Evolutionary conservation across 30 jellyfish, hydroid and myxozoan species (phyloP).

Genomic region (Cassiopea andromeda): DNA sequence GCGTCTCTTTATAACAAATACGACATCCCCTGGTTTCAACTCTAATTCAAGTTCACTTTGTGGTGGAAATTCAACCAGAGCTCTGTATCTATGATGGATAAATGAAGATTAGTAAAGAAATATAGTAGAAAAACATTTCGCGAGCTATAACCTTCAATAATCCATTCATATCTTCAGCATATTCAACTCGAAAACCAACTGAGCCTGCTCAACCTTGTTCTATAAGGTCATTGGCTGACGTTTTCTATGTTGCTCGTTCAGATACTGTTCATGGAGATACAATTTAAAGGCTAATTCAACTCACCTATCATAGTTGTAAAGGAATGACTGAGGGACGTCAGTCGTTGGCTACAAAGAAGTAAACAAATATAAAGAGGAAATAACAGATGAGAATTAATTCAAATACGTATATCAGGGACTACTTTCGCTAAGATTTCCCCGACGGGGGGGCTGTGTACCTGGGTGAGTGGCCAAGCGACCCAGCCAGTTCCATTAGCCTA

Average conservation of each 20-base stretch:
- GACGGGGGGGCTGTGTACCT: too few relatives aligned
- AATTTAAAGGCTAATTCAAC: background rate
- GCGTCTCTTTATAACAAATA: slow-evolving; percentile 70
- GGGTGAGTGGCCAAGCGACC: too few relatives aligned
- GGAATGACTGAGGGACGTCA: slow-evolving; percentile 22
- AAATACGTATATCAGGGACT: too few relatives aligned
- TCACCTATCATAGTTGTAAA: slow-evolving; percentile 28
- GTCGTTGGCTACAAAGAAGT: slow-evolving; percentile 21
- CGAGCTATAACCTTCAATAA: too few relatives aligned
- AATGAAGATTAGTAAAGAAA: background rate
- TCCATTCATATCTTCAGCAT: too few relatives aligned
- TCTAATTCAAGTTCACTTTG: slow-evolving; percentile 72
- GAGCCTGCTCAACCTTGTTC: too few relatives aligned
- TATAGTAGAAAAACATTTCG: background rate
- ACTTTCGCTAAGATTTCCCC: too few relatives aligned
- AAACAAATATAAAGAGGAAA: background rate
- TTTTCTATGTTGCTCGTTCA: too few relatives aligned
- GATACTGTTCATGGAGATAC: background rate
- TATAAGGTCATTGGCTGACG: too few relatives aligned
- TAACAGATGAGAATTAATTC: too few relatives aligned
- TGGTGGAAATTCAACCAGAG: slow-evolving; percentile 81
- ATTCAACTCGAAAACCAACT: too few relatives aligned
- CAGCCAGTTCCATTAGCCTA: too few relatives aligned
- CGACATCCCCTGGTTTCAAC: slow-evolving; percentile 78
- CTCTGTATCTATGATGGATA: slow-evolving; percentile 69